Conservation (phyloP, 2,113 vertebrate genomes). For the Laticauda laticaudata region DNA sequence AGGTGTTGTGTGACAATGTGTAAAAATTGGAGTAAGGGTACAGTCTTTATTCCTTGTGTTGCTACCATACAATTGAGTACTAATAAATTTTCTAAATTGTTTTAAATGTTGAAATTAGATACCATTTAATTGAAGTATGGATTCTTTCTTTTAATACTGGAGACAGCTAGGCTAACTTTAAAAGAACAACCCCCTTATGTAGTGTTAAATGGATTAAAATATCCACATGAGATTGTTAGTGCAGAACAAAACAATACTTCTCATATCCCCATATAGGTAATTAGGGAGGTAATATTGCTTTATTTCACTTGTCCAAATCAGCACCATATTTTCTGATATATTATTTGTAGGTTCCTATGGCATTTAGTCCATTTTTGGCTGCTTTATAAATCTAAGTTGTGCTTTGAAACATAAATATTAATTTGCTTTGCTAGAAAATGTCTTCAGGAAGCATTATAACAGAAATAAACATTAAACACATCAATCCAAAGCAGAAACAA, state of each 20-base stretch:
- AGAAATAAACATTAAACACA: background rate
- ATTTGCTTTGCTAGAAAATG: background rate
- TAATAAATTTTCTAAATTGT: background rate
- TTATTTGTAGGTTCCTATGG: background rate
- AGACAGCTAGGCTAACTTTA: background rate
- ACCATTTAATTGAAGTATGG: background rate
- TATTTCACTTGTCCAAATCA: background rate
- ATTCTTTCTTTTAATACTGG: background rate
- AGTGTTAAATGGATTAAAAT: background rate
- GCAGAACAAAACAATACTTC: background rate
- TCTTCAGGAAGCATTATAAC: background rate
- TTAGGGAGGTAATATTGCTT: background rate
- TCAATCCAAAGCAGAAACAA: background rate
- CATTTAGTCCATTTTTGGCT: background rate
- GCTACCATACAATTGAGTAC: background rate
- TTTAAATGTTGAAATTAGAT: background rate
- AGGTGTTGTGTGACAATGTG: background rate
- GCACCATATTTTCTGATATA: background rate
- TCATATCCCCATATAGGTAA: background rate
- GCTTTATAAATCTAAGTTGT: background rate
- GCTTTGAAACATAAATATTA: background rate
- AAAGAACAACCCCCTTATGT: background rate
- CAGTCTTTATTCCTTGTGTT: background rate
- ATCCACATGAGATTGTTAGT: background rate
- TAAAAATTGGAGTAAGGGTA: background rate